These are phyloP conservation scores for Hydrozoanthus gracilis DNA, from an alignment of 92 coral and sea anemone genomes.

Conservation along the genomic window DNA sequence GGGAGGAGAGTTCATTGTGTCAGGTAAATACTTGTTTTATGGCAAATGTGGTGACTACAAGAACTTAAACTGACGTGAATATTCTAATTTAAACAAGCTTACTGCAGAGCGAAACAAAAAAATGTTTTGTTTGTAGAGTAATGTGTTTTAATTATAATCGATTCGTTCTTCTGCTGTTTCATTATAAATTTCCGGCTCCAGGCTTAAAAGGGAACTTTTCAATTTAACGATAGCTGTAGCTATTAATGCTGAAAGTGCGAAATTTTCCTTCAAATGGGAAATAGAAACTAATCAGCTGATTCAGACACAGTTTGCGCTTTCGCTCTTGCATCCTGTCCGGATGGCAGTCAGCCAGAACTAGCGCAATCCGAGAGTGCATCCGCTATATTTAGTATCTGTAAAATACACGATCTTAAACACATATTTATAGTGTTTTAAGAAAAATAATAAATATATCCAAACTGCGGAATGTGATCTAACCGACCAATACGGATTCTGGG, in stretches of 20 bases:
- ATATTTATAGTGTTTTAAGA: too few species aligned
- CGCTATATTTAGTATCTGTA: too few species aligned
- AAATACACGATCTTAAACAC: too few species aligned
- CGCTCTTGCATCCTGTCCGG: too few species aligned
- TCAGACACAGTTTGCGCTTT: too few species aligned
- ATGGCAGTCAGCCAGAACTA: too few species aligned
- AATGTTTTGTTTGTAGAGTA: not conserved
- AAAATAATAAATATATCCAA: too few species aligned
- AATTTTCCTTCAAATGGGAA: not conserved
- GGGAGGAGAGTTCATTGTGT: conserved; percentile 92
- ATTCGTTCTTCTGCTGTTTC: not conserved
- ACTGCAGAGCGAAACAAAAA: not conserved
- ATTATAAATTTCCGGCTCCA: not conserved
- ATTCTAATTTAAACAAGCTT: not conserved
- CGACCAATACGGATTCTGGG: too few species aligned
- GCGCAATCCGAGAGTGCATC: too few species aligned
- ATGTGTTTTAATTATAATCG: not conserved
- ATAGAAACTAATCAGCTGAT: not conserved
- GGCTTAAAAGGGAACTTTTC: too few species aligned
- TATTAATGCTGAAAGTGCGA: not conserved
- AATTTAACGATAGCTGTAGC: too few species aligned
- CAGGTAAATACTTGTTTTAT: conserved; percentile 65
- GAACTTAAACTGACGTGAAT: not conserved
- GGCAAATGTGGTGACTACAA: not conserved
- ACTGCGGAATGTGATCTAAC: too few species aligned